Conservation (phyloP, 2,113 vertebrate genomes). For the Marmota flaviventris region DNA sequence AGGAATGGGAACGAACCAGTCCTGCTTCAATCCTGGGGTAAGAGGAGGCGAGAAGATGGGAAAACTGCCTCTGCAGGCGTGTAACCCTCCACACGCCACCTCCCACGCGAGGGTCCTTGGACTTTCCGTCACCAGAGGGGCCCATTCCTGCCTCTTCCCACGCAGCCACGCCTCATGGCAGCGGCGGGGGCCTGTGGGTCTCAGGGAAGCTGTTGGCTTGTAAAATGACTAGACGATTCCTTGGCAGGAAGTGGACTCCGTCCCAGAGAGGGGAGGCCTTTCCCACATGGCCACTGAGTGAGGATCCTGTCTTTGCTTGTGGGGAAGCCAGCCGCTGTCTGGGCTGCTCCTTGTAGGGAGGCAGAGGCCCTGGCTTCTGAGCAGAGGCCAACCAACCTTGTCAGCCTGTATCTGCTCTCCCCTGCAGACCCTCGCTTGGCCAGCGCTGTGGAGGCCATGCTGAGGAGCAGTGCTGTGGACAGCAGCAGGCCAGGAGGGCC, state of each 20-base stretch:
- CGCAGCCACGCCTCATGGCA: rapidly evolving
- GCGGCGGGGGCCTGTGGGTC: neutral
- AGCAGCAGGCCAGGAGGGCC: neutral
- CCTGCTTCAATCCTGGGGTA: neutral
- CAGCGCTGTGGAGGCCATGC: neutral
- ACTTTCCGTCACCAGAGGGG: neutral
- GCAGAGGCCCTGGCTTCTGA: too few relatives aligned
- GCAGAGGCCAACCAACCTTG: neutral
- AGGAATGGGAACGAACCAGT: neutral
- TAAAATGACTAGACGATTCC: neutral
- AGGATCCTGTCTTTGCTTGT: neutral
- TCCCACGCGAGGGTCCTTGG: neutral
- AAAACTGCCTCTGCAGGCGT: neutral
- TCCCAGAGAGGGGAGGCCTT: neutral
- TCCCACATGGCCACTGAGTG: neutral
- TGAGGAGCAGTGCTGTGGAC: rapidly evolving
- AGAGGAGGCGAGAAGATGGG: neutral
- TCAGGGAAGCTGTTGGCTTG: neutral
- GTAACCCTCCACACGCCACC: neutral
- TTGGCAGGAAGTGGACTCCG: neutral
- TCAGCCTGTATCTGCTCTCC: neutral
- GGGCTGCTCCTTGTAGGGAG: neutral
- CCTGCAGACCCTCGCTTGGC: neutral
- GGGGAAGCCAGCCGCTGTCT: neutral
- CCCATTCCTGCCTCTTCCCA: neutral